Evolutionary conservation across 2,888 invertebrate species (phyloP).

Genomic region (Smittia aterrima): DNA sequence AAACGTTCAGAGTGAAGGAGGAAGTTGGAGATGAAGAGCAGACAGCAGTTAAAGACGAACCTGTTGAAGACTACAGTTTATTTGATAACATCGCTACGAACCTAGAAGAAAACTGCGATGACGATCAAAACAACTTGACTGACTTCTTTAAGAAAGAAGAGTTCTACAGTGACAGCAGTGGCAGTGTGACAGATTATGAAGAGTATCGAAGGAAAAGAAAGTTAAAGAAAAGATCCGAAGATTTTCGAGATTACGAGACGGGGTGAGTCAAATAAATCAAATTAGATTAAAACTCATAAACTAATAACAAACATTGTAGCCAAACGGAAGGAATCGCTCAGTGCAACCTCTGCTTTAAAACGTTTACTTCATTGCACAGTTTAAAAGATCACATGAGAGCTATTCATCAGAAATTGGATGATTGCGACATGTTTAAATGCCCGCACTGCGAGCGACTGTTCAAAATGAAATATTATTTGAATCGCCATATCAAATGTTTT

Average conservation of each 20-base stretch:
- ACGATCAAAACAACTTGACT: neutral
- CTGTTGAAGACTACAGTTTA: neutral
- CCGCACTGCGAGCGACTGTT: slow-evolving; percentile 1
- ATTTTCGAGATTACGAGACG: no score
- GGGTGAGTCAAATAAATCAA: no score
- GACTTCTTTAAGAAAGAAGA: neutral
- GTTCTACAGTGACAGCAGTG: neutral
- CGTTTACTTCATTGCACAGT: neutral
- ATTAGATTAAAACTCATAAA: neutral
- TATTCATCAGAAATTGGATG: slow-evolving; percentile 5
- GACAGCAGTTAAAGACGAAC: neutral
- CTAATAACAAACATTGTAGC: neutral
- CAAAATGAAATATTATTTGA: slow-evolving; percentile 27
- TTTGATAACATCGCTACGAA: neutral
- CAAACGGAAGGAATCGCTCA: neutral
- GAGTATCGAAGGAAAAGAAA: no score
- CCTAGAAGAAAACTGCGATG: neutral
- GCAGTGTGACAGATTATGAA: neutral
- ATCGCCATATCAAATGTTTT: slow-evolving; percentile 11
- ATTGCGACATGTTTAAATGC: slow-evolving; percentile 17
- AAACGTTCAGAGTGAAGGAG: neutral
- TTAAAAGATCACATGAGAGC: slow-evolving; percentile 19
- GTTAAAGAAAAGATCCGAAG: neutral
- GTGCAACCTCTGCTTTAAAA: slow-evolving; percentile 14
- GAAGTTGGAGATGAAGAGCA: neutral